Evolutionary conservation across 2,888 invertebrate genomes (phyloP).

Genomic region (Cephus rjabovi): DNA sequence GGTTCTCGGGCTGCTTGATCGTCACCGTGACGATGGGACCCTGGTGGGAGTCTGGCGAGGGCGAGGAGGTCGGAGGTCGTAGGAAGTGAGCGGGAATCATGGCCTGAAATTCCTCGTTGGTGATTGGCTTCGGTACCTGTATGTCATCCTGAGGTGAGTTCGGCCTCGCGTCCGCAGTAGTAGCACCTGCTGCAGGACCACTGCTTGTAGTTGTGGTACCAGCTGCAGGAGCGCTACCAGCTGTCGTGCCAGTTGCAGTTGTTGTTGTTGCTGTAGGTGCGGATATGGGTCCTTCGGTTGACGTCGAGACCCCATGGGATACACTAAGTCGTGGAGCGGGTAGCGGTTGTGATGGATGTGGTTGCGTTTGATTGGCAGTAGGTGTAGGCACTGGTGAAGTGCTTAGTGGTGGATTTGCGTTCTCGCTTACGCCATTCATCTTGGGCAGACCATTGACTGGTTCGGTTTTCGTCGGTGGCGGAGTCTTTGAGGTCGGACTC

Average conservation of each 20-base stretch:
- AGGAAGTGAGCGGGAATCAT: slow-evolving; percentile 94
- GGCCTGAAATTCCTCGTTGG: slow-evolving; percentile 94
- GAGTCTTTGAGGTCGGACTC: slow-evolving; percentile 62
- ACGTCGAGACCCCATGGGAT: slow-evolving; percentile 27
- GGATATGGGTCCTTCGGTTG: slow-evolving; percentile 22
- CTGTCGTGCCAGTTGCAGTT: slow-evolving; percentile 29
- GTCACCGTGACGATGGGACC: slow-evolving; percentile 82
- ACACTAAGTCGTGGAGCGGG: slow-evolving; percentile 54
- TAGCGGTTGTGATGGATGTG: slow-evolving; percentile 42
- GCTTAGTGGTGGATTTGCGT: slow-evolving; percentile 33
- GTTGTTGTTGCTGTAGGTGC: slow-evolving; percentile 26
- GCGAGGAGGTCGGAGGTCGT: slow-evolving; percentile 66
- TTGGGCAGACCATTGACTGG: slow-evolving; percentile 48
- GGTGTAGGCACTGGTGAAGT: slow-evolving; percentile 38
- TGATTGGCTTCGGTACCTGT: slow-evolving; percentile 84
- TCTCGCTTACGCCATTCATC: slow-evolving; percentile 56
- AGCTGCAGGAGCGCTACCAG: slow-evolving; percentile 40
- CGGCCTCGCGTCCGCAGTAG: slow-evolving; percentile 57
- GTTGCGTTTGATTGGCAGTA: slow-evolving; percentile 30
- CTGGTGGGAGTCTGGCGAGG: slow-evolving; percentile 64
- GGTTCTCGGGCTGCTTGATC: slow-evolving; percentile 78
- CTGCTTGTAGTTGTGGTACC: slow-evolving; percentile 29
- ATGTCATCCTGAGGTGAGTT: slow-evolving; percentile 70
- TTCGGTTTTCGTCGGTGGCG: slow-evolving; percentile 60
- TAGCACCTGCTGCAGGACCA: slow-evolving; percentile 40